Base-by-base conservation (phyloP, 2,797 vertebrate genomes). In the Takifugu rubripes region DNA sequence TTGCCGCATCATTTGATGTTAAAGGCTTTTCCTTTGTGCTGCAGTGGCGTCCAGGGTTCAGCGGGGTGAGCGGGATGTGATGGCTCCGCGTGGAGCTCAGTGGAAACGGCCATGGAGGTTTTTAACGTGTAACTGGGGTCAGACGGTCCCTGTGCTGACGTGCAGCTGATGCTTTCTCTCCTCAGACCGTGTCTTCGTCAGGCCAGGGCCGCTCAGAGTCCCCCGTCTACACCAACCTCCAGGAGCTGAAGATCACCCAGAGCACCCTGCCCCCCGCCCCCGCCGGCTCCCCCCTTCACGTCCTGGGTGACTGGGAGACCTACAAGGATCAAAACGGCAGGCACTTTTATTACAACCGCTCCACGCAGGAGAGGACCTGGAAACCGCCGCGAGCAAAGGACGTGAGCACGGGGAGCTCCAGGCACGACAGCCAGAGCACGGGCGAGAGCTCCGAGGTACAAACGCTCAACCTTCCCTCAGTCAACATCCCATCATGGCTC, bases 221-320 rank as follows among this genome's bases (percentile, higher is more conserved):
- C 57, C 96, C 95, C 0, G 94, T 99, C 64, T 98, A 99, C 86
- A 93, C 95, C 76, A 98, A 99, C 87, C 91, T 99, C 36, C 94
- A 97, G 82, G 97, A 99, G 72, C 90, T 99, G 89, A 98, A 99
- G 91, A 94, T 96, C 84, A 94, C 93, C 59, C 94, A 94, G 82
- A 92, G 90, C 55, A 85, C 79, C 77, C 80, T 87, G 52, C 95
- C 97, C 6, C 94, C 95, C 0, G 68, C 85, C 51, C 96, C 97
- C 56, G 88, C 89, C 5, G 88, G 88, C 75, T 90, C 92, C 46
- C 94, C 95, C 0, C 59, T 95, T 64, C 93, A 95, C 64, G 83
- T 91, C 47, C 78, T 88, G 61, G 96, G 94, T 7, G 95, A 98
- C 69, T 99, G 96, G 97, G 96, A 99, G 87, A 96, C 94, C 11